phyloP scores from a whole-genome alignment of 2,888 invertebrate genomes.

The Phaonia tiefii region DNA sequence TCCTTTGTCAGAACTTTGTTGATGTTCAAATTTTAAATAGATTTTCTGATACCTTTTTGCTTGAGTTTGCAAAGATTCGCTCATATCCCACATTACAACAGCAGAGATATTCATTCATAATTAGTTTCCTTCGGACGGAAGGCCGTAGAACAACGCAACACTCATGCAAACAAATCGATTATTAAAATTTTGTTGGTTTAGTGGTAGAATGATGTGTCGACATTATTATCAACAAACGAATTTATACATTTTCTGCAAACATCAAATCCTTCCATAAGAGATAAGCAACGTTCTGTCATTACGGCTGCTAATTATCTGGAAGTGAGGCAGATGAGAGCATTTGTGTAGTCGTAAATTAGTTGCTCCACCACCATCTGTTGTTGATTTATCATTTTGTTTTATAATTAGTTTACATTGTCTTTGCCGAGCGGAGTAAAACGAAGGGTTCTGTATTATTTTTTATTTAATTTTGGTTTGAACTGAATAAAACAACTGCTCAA shows the following conservation, averaged over 20 bases:
- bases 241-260: not conserved
- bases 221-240: not conserved
- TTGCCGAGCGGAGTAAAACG: too few relatives aligned
- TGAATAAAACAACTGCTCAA: too few relatives aligned
- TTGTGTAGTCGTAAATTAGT: not conserved
- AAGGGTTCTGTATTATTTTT: too few relatives aligned
- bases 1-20: not conserved
- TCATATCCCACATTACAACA: not conserved
- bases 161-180: not conserved
- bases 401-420: not conserved
- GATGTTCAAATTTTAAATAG: not conserved
- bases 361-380: not conserved
- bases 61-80: not conserved
- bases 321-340: not conserved
- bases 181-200: not conserved
- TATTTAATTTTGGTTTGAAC: too few relatives aligned
- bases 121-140: not conserved
- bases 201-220: not conserved
- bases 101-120: not conserved
- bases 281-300: not conserved
- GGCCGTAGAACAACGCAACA: not conserved
- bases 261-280: not conserved
- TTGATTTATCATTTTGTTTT: conserved; percentile 1
- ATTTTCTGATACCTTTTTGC: not conserved
- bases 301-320: not conserved